phyloP scores from a whole-genome alignment of 1,140 invertebrate species.

The Drosophila jambulina region DNA sequence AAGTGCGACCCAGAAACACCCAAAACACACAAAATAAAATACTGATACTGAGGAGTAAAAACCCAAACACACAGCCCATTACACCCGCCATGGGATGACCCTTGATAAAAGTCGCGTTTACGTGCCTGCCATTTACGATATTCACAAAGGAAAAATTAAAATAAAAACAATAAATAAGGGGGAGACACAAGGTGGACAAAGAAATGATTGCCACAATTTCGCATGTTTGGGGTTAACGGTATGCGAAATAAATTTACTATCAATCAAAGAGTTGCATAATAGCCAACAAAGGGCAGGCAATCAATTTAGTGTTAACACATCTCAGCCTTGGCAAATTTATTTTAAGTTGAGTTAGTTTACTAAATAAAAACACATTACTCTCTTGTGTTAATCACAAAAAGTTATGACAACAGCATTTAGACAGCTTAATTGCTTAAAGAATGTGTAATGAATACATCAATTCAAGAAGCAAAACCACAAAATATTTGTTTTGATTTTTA shows the following conservation, averaged over 20 bases:
- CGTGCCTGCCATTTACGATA: slow-evolving; percentile 63
- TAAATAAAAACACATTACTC: background rate
- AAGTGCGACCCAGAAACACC: slow-evolving; percentile 64
- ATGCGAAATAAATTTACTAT: slow-evolving; percentile 46
- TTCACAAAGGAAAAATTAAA: slow-evolving; percentile 26
- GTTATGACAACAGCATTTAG: too few relatives aligned
- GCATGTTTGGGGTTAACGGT: slow-evolving; percentile 51
- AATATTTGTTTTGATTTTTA: background rate
- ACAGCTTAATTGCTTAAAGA: background rate
- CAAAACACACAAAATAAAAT: slow-evolving; percentile 43
- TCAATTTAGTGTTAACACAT: background rate
- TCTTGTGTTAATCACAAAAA: background rate
- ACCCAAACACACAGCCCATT: slow-evolving; percentile 22
- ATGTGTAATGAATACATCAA: background rate
- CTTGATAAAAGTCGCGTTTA: slow-evolving; percentile 43
- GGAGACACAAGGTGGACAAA: slow-evolving; percentile 19
- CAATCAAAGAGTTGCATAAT: slow-evolving; percentile 56
- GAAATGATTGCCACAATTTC: slow-evolving; percentile 63
- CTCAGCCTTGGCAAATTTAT: background rate
- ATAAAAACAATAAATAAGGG: slow-evolving; percentile 34
- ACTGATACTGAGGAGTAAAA: slow-evolving; percentile 7
- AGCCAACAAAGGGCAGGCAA: background rate
- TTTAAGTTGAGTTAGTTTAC: background rate
- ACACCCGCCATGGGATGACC: slow-evolving; percentile 33
- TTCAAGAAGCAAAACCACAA: background rate